Base-by-base conservation (phyloP, 2,797 vertebrate genomes). In the Echiichthys vipera region DNA sequence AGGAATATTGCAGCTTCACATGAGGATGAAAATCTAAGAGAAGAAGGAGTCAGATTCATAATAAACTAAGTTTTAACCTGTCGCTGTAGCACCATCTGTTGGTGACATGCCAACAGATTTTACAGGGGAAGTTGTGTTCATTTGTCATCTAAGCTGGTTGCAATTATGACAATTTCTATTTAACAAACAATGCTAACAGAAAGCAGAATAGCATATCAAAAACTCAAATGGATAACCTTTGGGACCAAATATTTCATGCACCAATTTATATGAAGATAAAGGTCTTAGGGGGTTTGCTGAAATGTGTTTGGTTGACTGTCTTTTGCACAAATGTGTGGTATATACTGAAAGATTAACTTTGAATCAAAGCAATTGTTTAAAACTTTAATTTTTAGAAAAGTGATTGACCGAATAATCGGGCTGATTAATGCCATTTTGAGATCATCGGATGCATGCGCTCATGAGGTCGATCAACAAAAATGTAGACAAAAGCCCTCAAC, bases 31-130 rank as follows among this genome's bases (percentile, higher is more conserved):
- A 5, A 32, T 34, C 18, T 14, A 20, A 4, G 5, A 1, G 27
- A 14, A 14, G 12, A 3, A 12, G 24, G 34, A 36, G 12, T 36
- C 12, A 36, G 25, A 59, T 50, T 42, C 36, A 32, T 12, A 15
- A n/a, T 55, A 8, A 63, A 45, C 39, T 25, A 20, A 25, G 9
- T 65, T 2, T 5, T 43, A 58, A 30, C 5, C 3, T 24, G 30
- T 22, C 32, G 54, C 50, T 70, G 20, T 30, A 66, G 50, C 45
- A 12, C 61, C 80, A 71, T 32, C 77, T 77, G 13, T 32, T 53
- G 77, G 69, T 58, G 9, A 65, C 20, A 46, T 1, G n/a, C 17
- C 20, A 30, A 24, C 24, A 58, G 5, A 46, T 14, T 9, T 25
- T 13, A 30, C 24, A 40, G 22, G 39, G n/a, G 3, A 54, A 12